Conservation (phyloP, 2,888 invertebrate species). For the Andrena hattorfiana region DNA sequence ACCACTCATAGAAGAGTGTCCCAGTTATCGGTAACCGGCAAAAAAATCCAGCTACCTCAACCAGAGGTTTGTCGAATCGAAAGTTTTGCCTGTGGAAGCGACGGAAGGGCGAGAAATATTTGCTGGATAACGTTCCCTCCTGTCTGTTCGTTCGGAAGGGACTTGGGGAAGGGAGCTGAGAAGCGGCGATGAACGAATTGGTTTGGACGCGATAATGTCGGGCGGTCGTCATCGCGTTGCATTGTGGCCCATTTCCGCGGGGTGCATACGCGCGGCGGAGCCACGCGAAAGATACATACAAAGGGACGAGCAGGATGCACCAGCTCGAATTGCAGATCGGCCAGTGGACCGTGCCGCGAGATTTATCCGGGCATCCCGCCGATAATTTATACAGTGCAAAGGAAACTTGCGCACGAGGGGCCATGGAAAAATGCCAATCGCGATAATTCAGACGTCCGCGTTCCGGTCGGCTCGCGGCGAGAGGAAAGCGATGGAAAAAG, state of each 20-base stretch:
- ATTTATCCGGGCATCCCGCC: constrained; percentile 59
- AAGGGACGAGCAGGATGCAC: constrained; percentile 38
- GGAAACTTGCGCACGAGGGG: constrained; percentile 39
- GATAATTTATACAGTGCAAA: constrained; percentile 71
- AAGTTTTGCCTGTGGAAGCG: neutral
- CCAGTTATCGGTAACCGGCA: neutral
- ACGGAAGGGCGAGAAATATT: neutral
- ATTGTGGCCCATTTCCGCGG: constrained; percentile 38
- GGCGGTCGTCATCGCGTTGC: constrained; percentile 29
- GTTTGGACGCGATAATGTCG: constrained; percentile 33
- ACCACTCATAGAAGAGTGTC: too few species aligned
- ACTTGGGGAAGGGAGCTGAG: constrained; percentile 21
- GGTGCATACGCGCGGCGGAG: constrained; percentile 4
- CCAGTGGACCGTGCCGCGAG: constrained; percentile 60
- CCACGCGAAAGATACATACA: constrained; percentile 50
- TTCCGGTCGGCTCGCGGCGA: constrained; percentile 31
- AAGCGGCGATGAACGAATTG: constrained; percentile 14
- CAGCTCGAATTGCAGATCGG: constrained; percentile 56
- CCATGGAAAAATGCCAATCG: constrained; percentile 74
- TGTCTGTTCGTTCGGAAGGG: neutral
- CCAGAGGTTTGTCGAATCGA: neutral
- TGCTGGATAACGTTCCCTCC: neutral
- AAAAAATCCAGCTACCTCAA: neutral
- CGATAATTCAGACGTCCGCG: constrained; percentile 70
- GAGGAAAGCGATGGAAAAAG: neutral